These are phyloP conservation scores for Malacoctenus gilli DNA, from an alignment of 2,797 vertebrate species.

Conservation along the genomic window DNA sequence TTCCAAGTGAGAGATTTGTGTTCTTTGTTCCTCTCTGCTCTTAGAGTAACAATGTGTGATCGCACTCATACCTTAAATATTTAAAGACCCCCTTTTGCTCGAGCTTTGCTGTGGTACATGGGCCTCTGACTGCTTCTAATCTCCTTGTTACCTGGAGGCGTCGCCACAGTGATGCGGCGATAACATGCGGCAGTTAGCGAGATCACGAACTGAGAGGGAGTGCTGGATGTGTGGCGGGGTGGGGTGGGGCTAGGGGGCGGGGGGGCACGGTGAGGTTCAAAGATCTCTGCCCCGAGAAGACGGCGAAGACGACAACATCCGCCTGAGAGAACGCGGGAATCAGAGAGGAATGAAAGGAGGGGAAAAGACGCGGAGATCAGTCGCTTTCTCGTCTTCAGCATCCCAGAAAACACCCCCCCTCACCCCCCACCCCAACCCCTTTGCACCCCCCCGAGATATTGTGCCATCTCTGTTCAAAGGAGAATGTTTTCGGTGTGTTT, in stretches of 20 bases:
- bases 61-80: slow-evolving; percentile 82
- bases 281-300: slow-evolving; percentile 66
- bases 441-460: slow-evolving; percentile 18
- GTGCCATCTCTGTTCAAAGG: slow-evolving; percentile 29
- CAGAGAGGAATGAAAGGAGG: slow-evolving; percentile 42
- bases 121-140: slow-evolving; percentile 78
- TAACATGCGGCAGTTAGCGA: slow-evolving; percentile 60
- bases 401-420: slow-evolving; percentile 34
- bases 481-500: slow-evolving; percentile 38
- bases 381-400: slow-evolving; percentile 38
- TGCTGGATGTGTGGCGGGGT: too few species aligned
- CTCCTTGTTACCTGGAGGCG: slow-evolving; percentile 81
- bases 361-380: slow-evolving; percentile 46
- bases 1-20: slow-evolving; percentile 74
- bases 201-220: slow-evolving; percentile 52
- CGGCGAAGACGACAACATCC: slow-evolving; percentile 58
- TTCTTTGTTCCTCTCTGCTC: slow-evolving; percentile 67
- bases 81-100: slow-evolving; percentile 80
- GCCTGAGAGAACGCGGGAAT: slow-evolving; percentile 55
- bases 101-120: slow-evolving; percentile 71
- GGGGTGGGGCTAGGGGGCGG: too few species aligned
- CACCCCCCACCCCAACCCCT: slow-evolving; percentile 10
- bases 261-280: slow-evolving; percentile 69
- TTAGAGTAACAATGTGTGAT: slow-evolving; percentile 70
- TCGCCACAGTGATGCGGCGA: slow-evolving; percentile 60